phyloP scores from a whole-genome alignment of 2,797 vertebrate genomes.

The Tenualosa thibaudeaui region DNA sequence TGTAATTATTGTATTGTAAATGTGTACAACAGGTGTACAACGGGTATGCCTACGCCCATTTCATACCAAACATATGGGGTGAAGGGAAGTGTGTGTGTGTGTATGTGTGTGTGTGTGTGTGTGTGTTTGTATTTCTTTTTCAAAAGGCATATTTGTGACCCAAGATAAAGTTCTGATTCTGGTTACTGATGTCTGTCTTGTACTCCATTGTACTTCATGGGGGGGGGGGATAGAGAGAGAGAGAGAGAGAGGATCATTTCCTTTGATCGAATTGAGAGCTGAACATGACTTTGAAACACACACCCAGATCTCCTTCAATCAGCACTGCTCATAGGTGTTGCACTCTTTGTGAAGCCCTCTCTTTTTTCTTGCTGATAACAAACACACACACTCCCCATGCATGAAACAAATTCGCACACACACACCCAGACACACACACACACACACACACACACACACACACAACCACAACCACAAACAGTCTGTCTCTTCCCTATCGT shows the following conservation, averaged over 20 bases:
- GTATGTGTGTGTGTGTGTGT: no score
- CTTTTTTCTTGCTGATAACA: background rate
- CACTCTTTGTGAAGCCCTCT: background rate
- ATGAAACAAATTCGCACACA: background rate
- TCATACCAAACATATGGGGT: no score
- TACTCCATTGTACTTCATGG: background rate
- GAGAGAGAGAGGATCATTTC: background rate
- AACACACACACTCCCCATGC: background rate
- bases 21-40: no score
- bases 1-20: no score
- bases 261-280: background rate
- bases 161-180: background rate
- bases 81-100: no score
- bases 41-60: no score
- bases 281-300: background rate
- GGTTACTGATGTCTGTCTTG: background rate
- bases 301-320: background rate
- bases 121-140: no score
- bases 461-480: background rate
- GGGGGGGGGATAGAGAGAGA: background rate
- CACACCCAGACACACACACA: background rate
- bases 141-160: background rate
- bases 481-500: background rate
- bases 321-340: background rate
- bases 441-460: background rate